These are phyloP conservation scores for Bemisia tabaci DNA, from an alignment of 1,140 invertebrate genomes.

Conservation along the genomic window DNA sequence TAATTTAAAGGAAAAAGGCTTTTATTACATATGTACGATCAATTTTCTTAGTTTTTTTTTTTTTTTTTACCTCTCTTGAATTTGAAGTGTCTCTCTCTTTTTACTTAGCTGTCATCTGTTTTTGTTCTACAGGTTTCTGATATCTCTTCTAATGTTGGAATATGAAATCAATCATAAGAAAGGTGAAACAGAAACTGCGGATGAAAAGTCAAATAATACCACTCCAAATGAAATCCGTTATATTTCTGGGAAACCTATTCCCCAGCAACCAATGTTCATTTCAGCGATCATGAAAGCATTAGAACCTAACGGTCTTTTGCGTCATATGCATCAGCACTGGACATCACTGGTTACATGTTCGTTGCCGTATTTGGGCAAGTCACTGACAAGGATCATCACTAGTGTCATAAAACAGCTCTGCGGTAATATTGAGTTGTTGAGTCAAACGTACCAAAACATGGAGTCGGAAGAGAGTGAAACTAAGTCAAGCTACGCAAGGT, in stretches of 20 bases:
- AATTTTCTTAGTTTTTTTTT: too few species aligned
- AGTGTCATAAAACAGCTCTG: conserved; percentile 70
- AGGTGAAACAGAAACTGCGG: not conserved
- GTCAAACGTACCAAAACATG: not conserved
- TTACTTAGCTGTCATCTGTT: too few species aligned
- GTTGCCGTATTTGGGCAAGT: conserved; percentile 55
- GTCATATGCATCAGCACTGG: conserved; percentile 67
- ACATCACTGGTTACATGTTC: conserved; percentile 62
- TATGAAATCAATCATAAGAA: conserved; percentile 31
- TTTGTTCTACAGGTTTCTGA: conserved; percentile 38
- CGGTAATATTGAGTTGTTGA: conserved; percentile 53
- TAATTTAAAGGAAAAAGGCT: too few species aligned
- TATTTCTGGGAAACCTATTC: conserved; percentile 47
- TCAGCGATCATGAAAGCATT: conserved; percentile 66
- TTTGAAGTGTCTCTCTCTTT: too few species aligned
- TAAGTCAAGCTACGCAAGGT: not conserved
- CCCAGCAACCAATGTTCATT: conserved; percentile 76
- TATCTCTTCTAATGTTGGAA: conserved; percentile 65
- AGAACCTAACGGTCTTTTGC: conserved; percentile 33
- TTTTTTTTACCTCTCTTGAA: too few species aligned
- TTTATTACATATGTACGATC: too few species aligned
- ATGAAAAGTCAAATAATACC: conserved; percentile 8
- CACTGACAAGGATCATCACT: conserved; percentile 60
- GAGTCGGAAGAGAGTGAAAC: not conserved
- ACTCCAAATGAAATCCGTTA: conserved; percentile 39